phyloP scores from a whole-genome alignment of 1,140 invertebrate genomes.

The Drosophila truncata region DNA sequence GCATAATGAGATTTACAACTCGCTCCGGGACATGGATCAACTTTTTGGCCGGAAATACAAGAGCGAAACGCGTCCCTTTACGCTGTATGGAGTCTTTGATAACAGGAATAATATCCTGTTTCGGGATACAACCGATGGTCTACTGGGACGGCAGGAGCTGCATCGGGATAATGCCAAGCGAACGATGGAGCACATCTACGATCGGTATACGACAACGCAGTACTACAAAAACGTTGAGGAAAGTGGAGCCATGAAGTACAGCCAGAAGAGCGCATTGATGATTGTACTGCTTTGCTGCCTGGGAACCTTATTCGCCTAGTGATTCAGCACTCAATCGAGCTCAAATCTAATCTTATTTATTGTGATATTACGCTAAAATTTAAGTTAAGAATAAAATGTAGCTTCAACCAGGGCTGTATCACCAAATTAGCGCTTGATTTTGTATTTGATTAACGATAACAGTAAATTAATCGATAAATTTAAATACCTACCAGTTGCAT shows the following conservation, averaged over 20 bases:
- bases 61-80: conserved; percentile 87
- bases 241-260: conserved; percentile 5
- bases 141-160: conserved; percentile 85
- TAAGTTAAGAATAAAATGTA: conserved; percentile 50
- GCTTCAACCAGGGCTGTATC: conserved; percentile 21
- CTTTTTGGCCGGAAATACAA: conserved; percentile 89
- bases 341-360: conserved; percentile 68
- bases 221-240: conserved; percentile 47
- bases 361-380: conserved; percentile 78
- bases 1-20: conserved; percentile 88
- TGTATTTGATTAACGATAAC: conserved; percentile 1
- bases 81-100: conserved; percentile 89
- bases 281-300: conserved; percentile 21
- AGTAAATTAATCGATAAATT: background rate
- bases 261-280: background rate
- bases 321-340: conserved; percentile 21
- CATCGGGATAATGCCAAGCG: conserved; percentile 75
- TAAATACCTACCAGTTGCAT: conserved; percentile 29
- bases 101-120: conserved; percentile 88
- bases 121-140: conserved; percentile 88
- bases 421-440: conserved; percentile 6
- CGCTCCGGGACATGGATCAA: conserved; percentile 89
- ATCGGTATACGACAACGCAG: conserved; percentile 59
- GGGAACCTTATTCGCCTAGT: conserved; percentile 21
- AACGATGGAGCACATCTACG: conserved; percentile 75